Conservation (phyloP, 2,113 vertebrate species). For the Patagioenas fasciata region DNA sequence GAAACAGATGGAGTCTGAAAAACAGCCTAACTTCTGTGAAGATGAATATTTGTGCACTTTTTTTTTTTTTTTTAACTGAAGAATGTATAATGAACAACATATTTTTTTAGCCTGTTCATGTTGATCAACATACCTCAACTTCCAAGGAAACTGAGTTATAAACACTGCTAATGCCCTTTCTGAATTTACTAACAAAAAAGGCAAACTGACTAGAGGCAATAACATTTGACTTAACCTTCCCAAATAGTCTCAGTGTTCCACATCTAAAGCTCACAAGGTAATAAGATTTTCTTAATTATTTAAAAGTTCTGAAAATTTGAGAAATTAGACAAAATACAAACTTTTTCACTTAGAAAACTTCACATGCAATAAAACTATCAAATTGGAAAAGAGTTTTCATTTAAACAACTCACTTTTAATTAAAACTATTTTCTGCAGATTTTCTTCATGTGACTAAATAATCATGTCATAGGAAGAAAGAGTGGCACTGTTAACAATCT, state of each 20-base stretch:
- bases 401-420: background rate
- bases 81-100: background rate
- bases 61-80: background rate
- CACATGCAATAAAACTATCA: background rate
- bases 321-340: background rate
- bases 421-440: background rate
- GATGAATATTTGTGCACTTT: background rate
- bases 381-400: background rate
- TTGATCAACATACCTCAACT: background rate
- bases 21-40: background rate
- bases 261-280: background rate
- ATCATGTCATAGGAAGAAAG: background rate
- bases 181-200: background rate
- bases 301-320: background rate
- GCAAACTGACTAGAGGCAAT: background rate
- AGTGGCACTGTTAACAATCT: background rate
- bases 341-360: background rate
- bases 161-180: background rate
- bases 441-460: background rate
- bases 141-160: background rate
- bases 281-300: background rate
- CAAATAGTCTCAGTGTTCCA: background rate
- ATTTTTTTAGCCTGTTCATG: background rate
- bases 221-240: background rate
- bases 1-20: background rate